These are phyloP conservation scores for Linyphia triangularis DNA, from an alignment of 2,888 invertebrate genomes.

Conservation along the genomic window DNA sequence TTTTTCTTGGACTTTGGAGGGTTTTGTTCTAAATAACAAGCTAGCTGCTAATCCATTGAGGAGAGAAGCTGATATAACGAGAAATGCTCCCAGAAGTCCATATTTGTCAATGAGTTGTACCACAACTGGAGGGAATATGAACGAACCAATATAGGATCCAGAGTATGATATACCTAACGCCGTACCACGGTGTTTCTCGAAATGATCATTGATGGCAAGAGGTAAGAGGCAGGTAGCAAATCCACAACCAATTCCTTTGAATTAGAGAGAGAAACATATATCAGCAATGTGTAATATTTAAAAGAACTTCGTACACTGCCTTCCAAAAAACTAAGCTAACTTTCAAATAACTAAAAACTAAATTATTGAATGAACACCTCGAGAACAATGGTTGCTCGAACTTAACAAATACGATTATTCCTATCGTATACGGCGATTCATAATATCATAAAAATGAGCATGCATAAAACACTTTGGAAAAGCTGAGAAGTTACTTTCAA, in stretches of 20 bases:
- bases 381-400: too few relatives aligned
- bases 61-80: slow-evolving; percentile 71
- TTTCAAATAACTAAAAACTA: too few relatives aligned
- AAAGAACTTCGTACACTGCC: too few relatives aligned
- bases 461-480: too few relatives aligned
- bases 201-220: slow-evolving; percentile 76
- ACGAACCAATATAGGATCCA: slow-evolving; percentile 76
- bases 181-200: slow-evolving; percentile 69
- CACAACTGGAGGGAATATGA: slow-evolving; percentile 74
- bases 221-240: slow-evolving; percentile 74
- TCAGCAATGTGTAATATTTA: too few relatives aligned
- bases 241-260: slow-evolving; percentile 76
- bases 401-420: too few relatives aligned
- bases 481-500: too few relatives aligned
- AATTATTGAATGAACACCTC: too few relatives aligned
- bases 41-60: slow-evolving; percentile 67
- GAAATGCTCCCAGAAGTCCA: slow-evolving; percentile 70
- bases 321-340: too few relatives aligned
- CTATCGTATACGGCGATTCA: too few relatives aligned
- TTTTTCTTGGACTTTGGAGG: neutral
- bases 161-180: slow-evolving; percentile 76
- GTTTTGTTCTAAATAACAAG: slow-evolving; percentile 23
- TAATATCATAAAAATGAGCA: too few relatives aligned
- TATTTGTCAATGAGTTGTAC: slow-evolving; percentile 60
- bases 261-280: neutral